Evolutionary conservation across 2,113 vertebrate genomes (phyloP).

Genomic region (Microtus ochrogaster): DNA sequence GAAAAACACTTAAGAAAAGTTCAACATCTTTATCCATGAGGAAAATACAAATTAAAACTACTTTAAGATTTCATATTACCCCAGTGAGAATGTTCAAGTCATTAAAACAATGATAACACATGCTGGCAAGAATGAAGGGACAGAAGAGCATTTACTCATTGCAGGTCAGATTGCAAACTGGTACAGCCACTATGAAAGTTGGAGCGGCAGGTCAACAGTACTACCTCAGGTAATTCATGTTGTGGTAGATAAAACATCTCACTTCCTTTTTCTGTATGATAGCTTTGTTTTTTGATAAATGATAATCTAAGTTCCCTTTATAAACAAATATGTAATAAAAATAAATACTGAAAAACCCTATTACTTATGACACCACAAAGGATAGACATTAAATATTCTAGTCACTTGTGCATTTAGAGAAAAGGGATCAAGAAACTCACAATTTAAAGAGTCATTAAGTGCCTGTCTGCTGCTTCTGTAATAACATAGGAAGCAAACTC

Average conservation of each 20-base stretch:
- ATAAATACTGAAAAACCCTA: background rate
- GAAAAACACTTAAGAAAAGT: background rate
- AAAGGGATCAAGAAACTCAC: background rate
- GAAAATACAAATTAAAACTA: background rate
- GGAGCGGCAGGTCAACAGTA: background rate
- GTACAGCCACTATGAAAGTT: background rate
- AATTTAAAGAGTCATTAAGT: background rate
- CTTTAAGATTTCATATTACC: background rate
- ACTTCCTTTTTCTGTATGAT: background rate
- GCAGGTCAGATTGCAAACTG: background rate
- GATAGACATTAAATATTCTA: no score
- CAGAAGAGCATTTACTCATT: background rate
- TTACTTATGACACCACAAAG: background rate
- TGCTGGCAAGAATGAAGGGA: background rate
- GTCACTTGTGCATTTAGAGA: background rate
- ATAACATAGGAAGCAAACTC: background rate
- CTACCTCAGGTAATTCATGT: background rate
- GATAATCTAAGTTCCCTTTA: background rate
- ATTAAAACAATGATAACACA: background rate
- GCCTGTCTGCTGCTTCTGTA: background rate
- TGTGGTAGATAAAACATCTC: no score
- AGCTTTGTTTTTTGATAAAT: background rate
- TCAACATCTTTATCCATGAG: background rate
- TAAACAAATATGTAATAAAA: background rate
- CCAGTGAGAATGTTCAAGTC: background rate